Evolutionary conservation across 2,888 invertebrate genomes (phyloP).

Genomic region (Heterodera filipjevi): DNA sequence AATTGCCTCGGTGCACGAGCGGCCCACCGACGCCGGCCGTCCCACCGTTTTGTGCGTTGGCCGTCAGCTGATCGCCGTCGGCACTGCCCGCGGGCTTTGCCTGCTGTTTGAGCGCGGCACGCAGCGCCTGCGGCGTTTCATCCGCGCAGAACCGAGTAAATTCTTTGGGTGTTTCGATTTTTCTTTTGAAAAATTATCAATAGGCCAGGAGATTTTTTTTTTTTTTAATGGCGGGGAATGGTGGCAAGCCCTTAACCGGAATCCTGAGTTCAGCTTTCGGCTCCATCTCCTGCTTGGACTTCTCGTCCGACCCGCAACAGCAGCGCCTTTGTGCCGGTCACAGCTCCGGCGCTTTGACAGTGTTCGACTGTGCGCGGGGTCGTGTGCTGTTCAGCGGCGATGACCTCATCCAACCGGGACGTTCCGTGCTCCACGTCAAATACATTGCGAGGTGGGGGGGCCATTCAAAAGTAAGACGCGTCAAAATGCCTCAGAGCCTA

Average conservation of each 20-base stretch:
- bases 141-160: conserved; percentile 38
- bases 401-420: conserved; percentile 82
- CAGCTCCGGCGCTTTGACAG: conserved; percentile 38
- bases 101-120: conserved; percentile 49
- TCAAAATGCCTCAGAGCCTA: too few relatives aligned
- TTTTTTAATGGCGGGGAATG: not conserved
- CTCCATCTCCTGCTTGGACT: conserved; percentile 40
- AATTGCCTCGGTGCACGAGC: conserved; percentile 40
- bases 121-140: conserved; percentile 47
- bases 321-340: conserved; percentile 35
- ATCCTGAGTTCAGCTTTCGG: conserved; percentile 37
- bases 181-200: too few relatives aligned
- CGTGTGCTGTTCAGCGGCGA: conserved; percentile 39
- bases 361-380: conserved; percentile 33
- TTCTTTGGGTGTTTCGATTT: too few relatives aligned
- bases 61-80: conserved; percentile 50
- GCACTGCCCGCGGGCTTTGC: conserved; percentile 51
- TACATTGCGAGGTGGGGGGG: conserved; percentile 75
- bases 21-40: conserved; percentile 43
- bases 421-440: conserved; percentile 79
- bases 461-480: too few relatives aligned
- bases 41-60: conserved; percentile 47
- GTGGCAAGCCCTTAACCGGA: not conserved
- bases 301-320: conserved; percentile 30
- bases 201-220: too few relatives aligned